Evolutionary conservation across 35 echinoderm and acorn worm genomes (phyloP).

Genomic region (Apostichopus californicus): DNA sequence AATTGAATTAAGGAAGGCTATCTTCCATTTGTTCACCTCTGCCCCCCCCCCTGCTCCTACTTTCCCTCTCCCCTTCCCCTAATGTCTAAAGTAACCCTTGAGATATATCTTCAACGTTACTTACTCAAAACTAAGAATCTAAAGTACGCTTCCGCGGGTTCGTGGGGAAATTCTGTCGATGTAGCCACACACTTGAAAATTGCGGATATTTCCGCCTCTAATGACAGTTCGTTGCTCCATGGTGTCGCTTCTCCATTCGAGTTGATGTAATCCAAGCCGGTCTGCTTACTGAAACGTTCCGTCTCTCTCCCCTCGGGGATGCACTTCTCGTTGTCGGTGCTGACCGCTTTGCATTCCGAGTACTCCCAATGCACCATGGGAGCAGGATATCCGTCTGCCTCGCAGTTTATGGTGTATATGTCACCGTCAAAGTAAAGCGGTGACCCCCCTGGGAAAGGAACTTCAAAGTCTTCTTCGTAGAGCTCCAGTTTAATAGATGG

Average conservation of each 20-base stretch:
- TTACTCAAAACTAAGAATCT: constrained; percentile 16
- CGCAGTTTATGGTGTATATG: background rate
- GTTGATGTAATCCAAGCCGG: background rate
- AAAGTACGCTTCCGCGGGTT: constrained; percentile 6
- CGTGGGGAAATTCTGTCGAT: background rate
- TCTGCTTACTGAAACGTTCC: background rate
- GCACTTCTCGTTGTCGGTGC: constrained; percentile 12
- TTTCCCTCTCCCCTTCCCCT: too few species aligned
- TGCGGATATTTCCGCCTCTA: background rate
- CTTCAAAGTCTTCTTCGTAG: background rate
- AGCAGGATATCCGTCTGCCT: background rate
- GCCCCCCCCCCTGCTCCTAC: too few species aligned
- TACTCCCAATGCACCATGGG: constrained; percentile 29
- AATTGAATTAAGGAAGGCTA: too few species aligned
- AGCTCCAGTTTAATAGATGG: background rate
- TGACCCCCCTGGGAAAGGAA: background rate
- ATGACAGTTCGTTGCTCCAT: background rate
- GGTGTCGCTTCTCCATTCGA: background rate
- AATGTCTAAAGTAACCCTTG: too few species aligned
- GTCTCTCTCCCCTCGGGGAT: background rate
- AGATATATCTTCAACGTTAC: background rate
- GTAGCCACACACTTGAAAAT: constrained; percentile 31
- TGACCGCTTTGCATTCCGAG: constrained; percentile 28
- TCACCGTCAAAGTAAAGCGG: background rate
- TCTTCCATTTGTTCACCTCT: too few species aligned